Base-by-base conservation (phyloP, 2,888 invertebrate genomes). In the Amphipoea oculea region DNA sequence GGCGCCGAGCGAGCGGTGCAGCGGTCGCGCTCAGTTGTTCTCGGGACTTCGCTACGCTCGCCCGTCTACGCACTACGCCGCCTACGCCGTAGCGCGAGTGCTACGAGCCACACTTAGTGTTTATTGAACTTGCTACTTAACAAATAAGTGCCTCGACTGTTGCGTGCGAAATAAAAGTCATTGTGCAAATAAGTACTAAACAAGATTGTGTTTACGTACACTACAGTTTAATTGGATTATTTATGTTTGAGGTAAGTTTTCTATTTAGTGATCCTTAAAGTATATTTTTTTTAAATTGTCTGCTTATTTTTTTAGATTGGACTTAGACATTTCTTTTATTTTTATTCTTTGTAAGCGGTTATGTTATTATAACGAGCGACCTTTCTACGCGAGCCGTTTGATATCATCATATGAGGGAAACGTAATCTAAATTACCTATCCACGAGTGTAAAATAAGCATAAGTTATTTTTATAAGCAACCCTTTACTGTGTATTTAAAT, bases 21-120 rank as follows among this genome's bases (percentile, higher is more conserved):
- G 90, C 88, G 82, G 83, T 87, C 86, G 85, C 84, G 90, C 91
- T 93, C 94, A 95, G 95, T 95, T 88, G 92, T 88, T 91, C 92
- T 89, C 93, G 92, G 92, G 93, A 91, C 80, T 86, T 90, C 92
- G 89, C 82, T 85, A 86, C 89, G 93, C 78, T 84, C 91, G 91
- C 91, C 86, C 86, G 93, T 90, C 84, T 90, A 78, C 75, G 73
- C 83, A 71, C 87, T 79, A 86, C 90, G 88, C 80, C 80, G 84
- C 82, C 88, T 88, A 88, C 90, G 89, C 79, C 83, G 85, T 89
- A 89, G 89, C 89, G 88, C 84, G 86, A 88, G 89, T 87, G 90
- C 88, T 88, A 89, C 90, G 89, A 76, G 72, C 51, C 75, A 80
- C 82, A 85, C 86, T 12, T 83, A 91, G 91, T 92, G 92, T 87